Percentiles rank a stretch among this genome's conserved stretches.
These are phyloP conservation scores for Limnephilus marmoratus DNA, from an alignment of 2,888 invertebrate species.

Conservation along the genomic window DNA sequence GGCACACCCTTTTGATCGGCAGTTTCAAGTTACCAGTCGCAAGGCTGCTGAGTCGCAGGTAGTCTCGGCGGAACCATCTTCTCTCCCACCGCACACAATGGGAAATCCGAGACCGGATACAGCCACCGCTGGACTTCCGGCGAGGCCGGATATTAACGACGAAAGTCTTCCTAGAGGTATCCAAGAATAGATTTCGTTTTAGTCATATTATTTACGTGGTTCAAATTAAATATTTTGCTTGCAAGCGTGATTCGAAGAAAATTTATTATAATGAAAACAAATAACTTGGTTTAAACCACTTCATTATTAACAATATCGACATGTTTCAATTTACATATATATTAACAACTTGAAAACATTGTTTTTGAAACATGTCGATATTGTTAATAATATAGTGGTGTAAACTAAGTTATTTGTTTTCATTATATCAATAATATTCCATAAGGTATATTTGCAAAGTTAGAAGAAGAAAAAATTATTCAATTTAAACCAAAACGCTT, in stretches of 20 bases:
- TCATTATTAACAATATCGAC: too few species aligned
- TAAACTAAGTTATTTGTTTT: too few species aligned
- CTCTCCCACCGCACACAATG: constrained; percentile 30
- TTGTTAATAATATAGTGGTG: too few species aligned
- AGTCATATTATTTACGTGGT: neutral
- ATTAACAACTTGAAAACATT: too few species aligned
- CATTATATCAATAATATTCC: too few species aligned
- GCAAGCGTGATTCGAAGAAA: neutral
- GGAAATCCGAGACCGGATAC: constrained; percentile 34
- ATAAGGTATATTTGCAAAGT: too few species aligned
- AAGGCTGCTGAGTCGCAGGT: neutral
- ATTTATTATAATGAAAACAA: too few species aligned
- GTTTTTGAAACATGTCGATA: too few species aligned
- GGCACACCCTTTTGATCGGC: neutral
- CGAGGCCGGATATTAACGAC: constrained; percentile 19
- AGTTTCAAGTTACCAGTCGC: neutral
- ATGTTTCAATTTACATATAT: too few species aligned
- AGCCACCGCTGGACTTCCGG: constrained; percentile 37
- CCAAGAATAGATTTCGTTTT: neutral
- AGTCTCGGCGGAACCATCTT: neutral
- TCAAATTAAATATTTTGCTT: neutral
- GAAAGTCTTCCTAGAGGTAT: neutral
- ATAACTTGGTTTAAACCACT: too few species aligned
- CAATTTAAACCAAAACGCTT: too few species aligned
- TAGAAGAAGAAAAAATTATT: too few species aligned